phyloP scores from a whole-genome alignment of 2,113 vertebrate species.

The Rhea pennata region DNA sequence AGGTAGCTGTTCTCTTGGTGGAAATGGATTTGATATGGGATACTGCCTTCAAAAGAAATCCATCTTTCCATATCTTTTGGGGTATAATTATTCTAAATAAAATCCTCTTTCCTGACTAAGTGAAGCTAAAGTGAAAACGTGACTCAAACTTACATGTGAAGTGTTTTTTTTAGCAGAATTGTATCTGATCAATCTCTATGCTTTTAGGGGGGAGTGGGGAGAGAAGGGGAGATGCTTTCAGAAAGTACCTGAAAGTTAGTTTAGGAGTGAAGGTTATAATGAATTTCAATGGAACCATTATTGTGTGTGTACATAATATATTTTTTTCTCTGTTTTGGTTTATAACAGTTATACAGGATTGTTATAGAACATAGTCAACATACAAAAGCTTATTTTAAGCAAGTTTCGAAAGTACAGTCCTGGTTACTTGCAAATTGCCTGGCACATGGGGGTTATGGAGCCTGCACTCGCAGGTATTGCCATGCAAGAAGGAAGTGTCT shows the following conservation, averaged over 20 bases:
- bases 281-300: neutral
- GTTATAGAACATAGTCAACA: neutral
- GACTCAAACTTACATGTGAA: neutral
- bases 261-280: neutral
- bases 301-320: fast-evolving
- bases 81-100: neutral
- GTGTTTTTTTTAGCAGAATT: neutral
- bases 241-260: slow-evolving; percentile 15
- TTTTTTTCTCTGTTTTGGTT: neutral
- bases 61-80: neutral
- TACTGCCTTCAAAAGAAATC: slow-evolving; percentile 48
- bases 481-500: neutral
- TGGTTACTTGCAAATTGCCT: neutral
- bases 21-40: slow-evolving; percentile 45
- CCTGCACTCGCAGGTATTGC: too few species aligned
- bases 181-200: neutral
- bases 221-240: neutral
- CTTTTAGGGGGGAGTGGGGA: neutral
- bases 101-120: neutral
- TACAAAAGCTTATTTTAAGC: neutral
- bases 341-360: neutral
- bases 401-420: neutral
- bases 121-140: neutral
- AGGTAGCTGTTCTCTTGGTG: slow-evolving; percentile 58
- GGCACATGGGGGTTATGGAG: neutral